Evolutionary conservation across 2,888 invertebrate species (phyloP), one percentile per base, ranked within the genome.

Genomic region (Dusona sp.): DNA sequence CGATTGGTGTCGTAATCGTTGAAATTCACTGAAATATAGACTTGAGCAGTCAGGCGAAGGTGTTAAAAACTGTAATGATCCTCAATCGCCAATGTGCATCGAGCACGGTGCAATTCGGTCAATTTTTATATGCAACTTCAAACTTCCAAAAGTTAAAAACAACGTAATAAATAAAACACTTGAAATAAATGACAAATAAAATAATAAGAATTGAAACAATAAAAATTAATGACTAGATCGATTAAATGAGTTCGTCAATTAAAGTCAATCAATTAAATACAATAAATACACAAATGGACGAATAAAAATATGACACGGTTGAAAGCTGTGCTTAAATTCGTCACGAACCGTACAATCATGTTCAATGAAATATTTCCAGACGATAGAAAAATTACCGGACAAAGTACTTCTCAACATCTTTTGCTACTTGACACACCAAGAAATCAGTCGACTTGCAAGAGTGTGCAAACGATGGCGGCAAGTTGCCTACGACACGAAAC

Each of bases 401-500:
- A 99, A 99, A 95, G 98, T 99, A 45, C 95, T 99, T 57, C 95
- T 99, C 88, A 97, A 98, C 93, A 97, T 99, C 92, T 99, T 99
- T 95, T 97, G 98, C 67, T 99, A 99, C 94, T 95, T 99, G 88
- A 96, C 97, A 42, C 99, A 99, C 93, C 96, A 97, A 84, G 99
- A 99, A 95, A 98, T 99, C 94, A 98, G 98, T 94, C 97, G 97
- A 45, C 96, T 99, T 95, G 99, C 99, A 0, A 96, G 97, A 88
- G 98, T 99, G 3, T 99, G 99, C 95, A 98, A 98, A 93, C 97
- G 98, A 94, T 99, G 99, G 99, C 96, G 99, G 16, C 96, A 97
- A 94, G 97, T 99, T 22, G 99, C 99, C 0, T 99, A 99, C 95
- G 98, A 99, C 94, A 98, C 99, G 11, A 96, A 96, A 36, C 95